Conservation (phyloP, 23 tunicate species). For the Botrylloides violaceus region DNA sequence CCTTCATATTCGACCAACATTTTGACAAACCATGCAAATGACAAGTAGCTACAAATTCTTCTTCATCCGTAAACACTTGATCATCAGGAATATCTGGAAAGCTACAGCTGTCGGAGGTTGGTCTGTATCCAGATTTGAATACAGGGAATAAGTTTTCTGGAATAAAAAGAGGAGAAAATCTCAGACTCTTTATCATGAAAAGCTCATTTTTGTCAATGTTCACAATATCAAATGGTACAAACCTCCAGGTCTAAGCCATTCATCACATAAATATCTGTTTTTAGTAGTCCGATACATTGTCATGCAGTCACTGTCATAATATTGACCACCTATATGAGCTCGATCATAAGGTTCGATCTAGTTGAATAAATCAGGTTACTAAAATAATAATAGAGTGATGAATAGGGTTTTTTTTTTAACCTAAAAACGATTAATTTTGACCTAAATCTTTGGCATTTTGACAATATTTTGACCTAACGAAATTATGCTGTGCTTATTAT, state of each 20-base stretch:
- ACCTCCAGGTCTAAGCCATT: constrained; percentile 70
- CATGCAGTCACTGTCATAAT: constrained; percentile 30
- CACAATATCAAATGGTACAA: background rate
- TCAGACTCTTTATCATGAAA: background rate
- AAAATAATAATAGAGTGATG: too few relatives aligned
- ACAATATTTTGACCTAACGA: too few relatives aligned
- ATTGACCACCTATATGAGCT: constrained; percentile 41
- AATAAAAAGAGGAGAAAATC: background rate
- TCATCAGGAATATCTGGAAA: background rate
- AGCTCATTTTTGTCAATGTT: background rate
- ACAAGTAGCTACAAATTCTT: constrained; percentile 25
- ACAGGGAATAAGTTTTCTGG: constrained; percentile 55
- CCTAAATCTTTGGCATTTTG: too few relatives aligned
- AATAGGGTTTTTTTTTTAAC: constrained; percentile 4
- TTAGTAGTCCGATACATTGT: constrained; percentile 49
- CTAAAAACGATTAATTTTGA: too few relatives aligned
- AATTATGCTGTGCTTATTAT: too few relatives aligned
- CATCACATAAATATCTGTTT: constrained; percentile 56
- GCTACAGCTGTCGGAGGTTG: background rate
- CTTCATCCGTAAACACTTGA: constrained; percentile 5
- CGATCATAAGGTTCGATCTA: constrained; percentile 68
- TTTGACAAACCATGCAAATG: background rate
- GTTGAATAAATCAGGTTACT: too few relatives aligned
- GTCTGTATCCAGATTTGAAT: constrained; percentile 13
- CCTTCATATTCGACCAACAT: background rate